These are phyloP conservation scores for Oryzias curvinotus DNA, from an alignment of 2,113 vertebrate species.

Conservation along the genomic window DNA sequence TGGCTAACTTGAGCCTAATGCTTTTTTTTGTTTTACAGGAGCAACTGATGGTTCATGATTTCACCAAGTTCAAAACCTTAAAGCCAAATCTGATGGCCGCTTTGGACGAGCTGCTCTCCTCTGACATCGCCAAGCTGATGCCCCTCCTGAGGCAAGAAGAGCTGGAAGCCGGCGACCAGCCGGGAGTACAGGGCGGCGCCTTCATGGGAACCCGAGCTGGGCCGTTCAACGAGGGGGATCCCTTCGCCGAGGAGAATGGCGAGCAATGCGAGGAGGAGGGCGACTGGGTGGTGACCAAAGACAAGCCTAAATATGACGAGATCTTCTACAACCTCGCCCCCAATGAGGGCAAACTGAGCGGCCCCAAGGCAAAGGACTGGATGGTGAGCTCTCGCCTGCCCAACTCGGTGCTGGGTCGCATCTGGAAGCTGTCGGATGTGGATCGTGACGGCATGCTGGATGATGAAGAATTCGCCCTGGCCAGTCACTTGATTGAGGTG, in stretches of 20 bases:
- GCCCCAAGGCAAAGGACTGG: constrained; percentile 89
- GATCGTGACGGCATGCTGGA: constrained; percentile 93
- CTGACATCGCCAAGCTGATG: constrained; percentile 89
- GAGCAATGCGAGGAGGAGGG: constrained; percentile 77
- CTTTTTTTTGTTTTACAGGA: constrained; percentile 72
- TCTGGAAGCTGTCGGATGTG: constrained; percentile 94
- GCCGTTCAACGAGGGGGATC: constrained; percentile 85
- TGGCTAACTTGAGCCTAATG: neutral
- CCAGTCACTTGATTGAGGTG: constrained; percentile 90
- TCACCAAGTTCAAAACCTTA: constrained; percentile 87
- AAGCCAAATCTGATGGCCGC: constrained; percentile 85
- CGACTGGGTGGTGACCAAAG: constrained; percentile 91
- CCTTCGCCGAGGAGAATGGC: constrained; percentile 66
- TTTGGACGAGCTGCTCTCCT: constrained; percentile 84
- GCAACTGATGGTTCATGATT: constrained; percentile 86
- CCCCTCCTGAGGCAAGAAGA: constrained; percentile 90
- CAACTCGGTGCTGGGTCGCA: constrained; percentile 90
- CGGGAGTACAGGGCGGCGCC: constrained; percentile 85
- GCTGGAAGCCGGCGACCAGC: constrained; percentile 80
- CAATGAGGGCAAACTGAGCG: constrained; percentile 88
- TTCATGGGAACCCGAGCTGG: constrained; percentile 85
- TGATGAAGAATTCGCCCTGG: constrained; percentile 91
- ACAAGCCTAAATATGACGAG: constrained; percentile 94
- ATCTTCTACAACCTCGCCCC: constrained; percentile 93
- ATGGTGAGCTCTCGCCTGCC: constrained; percentile 92